phyloP scores from a whole-genome alignment of 2,888 invertebrate species.

The Cylloceria caligata region DNA sequence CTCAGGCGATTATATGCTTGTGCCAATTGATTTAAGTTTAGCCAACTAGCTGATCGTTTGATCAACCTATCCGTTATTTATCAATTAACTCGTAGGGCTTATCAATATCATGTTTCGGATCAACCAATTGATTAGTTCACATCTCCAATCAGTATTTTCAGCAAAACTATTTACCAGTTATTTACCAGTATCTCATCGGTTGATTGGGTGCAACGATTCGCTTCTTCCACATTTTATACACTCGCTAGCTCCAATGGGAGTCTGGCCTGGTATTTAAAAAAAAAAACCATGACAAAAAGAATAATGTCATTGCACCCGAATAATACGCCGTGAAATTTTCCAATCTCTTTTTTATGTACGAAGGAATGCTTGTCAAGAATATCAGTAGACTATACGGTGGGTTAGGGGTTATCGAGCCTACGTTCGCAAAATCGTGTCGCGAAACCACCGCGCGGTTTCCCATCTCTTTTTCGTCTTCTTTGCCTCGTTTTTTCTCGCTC shows the following conservation, averaged over 20 bases:
- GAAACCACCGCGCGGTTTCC: conserved; percentile 67
- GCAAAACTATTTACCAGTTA: too few species aligned
- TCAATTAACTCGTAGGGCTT: too few species aligned
- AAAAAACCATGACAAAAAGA: background rate
- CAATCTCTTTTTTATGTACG: conserved; percentile 25
- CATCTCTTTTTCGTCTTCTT: conserved; percentile 56
- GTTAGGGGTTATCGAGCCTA: conserved; percentile 57
- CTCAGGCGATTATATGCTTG: background rate
- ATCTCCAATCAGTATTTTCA: too few species aligned
- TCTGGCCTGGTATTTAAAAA: background rate
- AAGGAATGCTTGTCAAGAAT: conserved; percentile 60
- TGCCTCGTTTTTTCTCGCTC: conserved; percentile 28
- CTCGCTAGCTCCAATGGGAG: background rate
- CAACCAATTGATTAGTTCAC: too few species aligned
- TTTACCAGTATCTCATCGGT: too few species aligned
- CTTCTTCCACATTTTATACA: too few species aligned
- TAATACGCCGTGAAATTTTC: conserved; percentile 24
- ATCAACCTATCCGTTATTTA: too few species aligned
- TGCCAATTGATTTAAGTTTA: background rate
- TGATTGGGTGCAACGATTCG: too few species aligned
- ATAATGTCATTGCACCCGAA: background rate
- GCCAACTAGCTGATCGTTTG: too few species aligned
- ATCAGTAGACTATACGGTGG: conserved; percentile 66
- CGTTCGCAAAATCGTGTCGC: conserved; percentile 58
- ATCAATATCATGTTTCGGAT: too few species aligned